Evolutionary conservation across 2,797 vertebrate species (phyloP).

Genomic region (Leptodactylus fallax): DNA sequence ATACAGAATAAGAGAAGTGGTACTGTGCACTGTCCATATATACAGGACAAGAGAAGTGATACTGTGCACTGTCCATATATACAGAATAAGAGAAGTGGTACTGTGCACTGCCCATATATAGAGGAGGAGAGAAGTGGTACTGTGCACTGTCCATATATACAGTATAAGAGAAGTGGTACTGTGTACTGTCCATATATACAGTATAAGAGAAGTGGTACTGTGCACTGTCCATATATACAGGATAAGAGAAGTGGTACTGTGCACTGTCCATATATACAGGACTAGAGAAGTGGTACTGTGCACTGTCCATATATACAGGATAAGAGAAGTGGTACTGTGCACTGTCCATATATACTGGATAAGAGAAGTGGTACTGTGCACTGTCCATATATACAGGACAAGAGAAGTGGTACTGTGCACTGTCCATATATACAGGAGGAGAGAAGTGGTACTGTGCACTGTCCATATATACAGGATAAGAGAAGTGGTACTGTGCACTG

Average conservation of each 20-base stretch:
- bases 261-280: too few relatives aligned
- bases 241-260: background rate
- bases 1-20: background rate
- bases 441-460: background rate
- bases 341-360: background rate
- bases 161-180: background rate
- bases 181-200: background rate
- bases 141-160: too few relatives aligned
- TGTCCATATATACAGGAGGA: background rate
- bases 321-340: background rate
- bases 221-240: background rate
- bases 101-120: background rate
- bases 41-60: too few relatives aligned
- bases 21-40: too few relatives aligned
- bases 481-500: background rate
- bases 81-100: background rate
- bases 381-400: too few relatives aligned
- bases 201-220: background rate
- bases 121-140: too few relatives aligned
- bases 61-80: too few relatives aligned
- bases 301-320: background rate
- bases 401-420: background rate
- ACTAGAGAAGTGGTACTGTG: too few relatives aligned
- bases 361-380: too few relatives aligned
- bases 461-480: background rate